Percentiles rank a stretch among this genome's conserved stretches.
phyloP scores from a whole-genome alignment of 2,113 vertebrate species.

The Pseudorasbora parva region DNA sequence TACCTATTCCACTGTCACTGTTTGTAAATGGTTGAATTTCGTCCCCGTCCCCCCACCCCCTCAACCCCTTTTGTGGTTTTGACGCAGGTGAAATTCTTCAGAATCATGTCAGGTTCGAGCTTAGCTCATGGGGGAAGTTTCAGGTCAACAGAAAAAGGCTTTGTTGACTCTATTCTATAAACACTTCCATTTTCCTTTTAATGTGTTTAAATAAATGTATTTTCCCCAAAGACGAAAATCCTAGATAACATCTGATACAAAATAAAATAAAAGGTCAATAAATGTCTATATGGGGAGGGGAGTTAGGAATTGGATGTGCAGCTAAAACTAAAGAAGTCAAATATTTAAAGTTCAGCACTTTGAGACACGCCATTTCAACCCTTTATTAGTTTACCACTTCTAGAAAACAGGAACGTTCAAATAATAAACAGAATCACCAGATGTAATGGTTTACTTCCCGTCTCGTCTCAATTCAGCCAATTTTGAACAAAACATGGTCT shows the following conservation, averaged over 20 bases:
- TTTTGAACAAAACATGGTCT: neutral
- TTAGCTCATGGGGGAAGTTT: neutral
- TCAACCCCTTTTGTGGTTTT: neutral
- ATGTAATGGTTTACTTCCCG: neutral
- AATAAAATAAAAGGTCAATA: neutral
- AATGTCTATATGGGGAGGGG: neutral
- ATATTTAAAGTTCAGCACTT: too few relatives aligned
- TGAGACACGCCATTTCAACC: neutral
- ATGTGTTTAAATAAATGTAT: neutral
- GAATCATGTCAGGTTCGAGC: neutral
- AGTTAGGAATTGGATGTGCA: neutral
- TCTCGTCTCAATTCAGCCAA: neutral
- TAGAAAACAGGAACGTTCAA: slow-evolving; percentile 11
- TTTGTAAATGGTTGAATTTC: neutral
- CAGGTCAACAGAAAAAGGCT: neutral
- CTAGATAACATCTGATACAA: neutral
- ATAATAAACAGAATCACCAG: neutral
- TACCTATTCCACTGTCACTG: slow-evolving; percentile 1
- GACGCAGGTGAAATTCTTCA: neutral
- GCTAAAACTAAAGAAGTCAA: neutral
- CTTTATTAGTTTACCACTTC: neutral
- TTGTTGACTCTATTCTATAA: neutral
- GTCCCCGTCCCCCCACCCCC: too few relatives aligned
- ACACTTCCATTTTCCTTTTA: neutral
- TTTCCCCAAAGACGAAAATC: neutral